Percentiles rank a stretch among this genome's conserved stretches.
These are phyloP conservation scores for Protomyctophum bolini DNA, from an alignment of 2,113 vertebrate species.

Conservation along the genomic window DNA sequence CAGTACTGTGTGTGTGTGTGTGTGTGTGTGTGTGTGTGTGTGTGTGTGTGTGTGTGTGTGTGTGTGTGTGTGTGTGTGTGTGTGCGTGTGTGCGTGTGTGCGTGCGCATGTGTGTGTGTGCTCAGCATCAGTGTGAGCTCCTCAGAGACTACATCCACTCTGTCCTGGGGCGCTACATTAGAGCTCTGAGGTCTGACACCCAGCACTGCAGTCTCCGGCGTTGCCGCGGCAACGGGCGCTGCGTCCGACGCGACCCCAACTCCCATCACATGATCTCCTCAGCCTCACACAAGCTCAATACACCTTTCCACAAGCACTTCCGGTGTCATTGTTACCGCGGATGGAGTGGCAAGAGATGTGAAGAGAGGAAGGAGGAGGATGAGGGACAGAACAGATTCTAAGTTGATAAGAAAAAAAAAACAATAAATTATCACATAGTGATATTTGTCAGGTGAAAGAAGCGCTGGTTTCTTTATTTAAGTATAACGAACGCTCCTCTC, in stretches of 20 bases:
- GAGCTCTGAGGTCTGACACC: slow-evolving; percentile 73
- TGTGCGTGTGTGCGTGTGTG: background rate
- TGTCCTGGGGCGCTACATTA: slow-evolving; percentile 83
- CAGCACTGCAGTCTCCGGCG: slow-evolving; percentile 74
- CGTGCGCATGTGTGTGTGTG: background rate
- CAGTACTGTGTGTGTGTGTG: too few relatives aligned
- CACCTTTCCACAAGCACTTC: slow-evolving; percentile 61
- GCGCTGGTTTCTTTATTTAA: too few relatives aligned
- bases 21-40: too few relatives aligned
- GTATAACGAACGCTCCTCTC: too few relatives aligned
- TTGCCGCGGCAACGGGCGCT: slow-evolving; percentile 83
- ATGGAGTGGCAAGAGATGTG: slow-evolving; percentile 80
- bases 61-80: background rate
- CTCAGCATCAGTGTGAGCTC: slow-evolving; percentile 81
- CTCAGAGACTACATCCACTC: slow-evolving; percentile 80
- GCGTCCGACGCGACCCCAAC: slow-evolving; percentile 66
- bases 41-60: background rate
- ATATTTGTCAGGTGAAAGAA: too few relatives aligned
- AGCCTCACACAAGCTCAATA: slow-evolving; percentile 12
- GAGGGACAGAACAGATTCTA: background rate
- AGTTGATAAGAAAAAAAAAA: too few relatives aligned
- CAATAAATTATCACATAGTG: too few relatives aligned
- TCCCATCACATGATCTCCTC: slow-evolving; percentile 61
- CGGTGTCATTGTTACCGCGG: slow-evolving; percentile 83
- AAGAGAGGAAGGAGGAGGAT: background rate